Evolutionary conservation across 2,888 invertebrate genomes (phyloP), one percentile per base, ranked within the genome.

Genomic region (Eretmocerus hayati): DNA sequence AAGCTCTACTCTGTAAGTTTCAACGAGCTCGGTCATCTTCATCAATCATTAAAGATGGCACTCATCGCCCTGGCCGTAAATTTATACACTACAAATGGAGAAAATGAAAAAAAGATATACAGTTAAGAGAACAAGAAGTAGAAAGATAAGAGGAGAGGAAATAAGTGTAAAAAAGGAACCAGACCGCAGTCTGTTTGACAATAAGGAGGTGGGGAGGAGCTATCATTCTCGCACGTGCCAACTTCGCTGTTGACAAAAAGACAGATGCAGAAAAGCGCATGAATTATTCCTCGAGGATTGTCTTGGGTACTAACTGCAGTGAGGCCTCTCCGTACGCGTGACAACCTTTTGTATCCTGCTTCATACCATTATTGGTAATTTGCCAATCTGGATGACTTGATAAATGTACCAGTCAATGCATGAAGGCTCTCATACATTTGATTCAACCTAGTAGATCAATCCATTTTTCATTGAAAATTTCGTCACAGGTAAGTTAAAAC

Each of bases 31-130:
- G 18, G 39, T 45, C 42, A 50, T 53, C 48, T 48, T 53, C 53
- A 53, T 53, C 53, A 53, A 53, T 53, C 53, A 53, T 53, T 53
- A 48, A 44, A 41, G 48, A 53, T 48, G 50, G 50, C 50, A 50
- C 47, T 53, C 50, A 48, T 48, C 53, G 50, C 53, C 47, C 48
- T 53, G 48, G 45, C 46, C 50, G 43, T 39, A 48, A 50, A 53
- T 53, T 53, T 53, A 50, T 53, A 50, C 48, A 45, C 50, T 48
- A 53, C 50, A 53, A 50, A 53, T 50, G 53, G 42, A 48, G 50
- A 46, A 42, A 45, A 48, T 42, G 48, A 48, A 50, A 50, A 18
- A 19, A 31, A 31, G 6, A 26, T 21, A 11, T 26, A 11, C 26
- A 26, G 26, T n/a, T n/a, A n/a, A n/a, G n/a, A n/a, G n/a, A n/a